Percentiles rank a stretch among this genome's conserved stretches.
These are phyloP conservation scores for Brachionus angularis DNA, from an alignment of 1,140 invertebrate genomes.

Conservation along the genomic window DNA sequence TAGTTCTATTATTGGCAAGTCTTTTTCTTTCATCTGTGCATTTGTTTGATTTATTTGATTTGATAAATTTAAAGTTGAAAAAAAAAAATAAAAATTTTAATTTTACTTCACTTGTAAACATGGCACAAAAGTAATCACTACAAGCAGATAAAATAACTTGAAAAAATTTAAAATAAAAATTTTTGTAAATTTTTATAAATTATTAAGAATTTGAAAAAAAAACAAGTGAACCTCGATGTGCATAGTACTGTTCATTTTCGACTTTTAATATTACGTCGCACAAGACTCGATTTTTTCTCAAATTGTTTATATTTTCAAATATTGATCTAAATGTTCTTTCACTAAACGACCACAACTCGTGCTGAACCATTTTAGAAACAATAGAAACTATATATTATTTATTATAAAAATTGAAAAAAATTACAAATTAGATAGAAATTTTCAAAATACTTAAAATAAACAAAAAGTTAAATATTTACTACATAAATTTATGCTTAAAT, in stretches of 20 bases:
- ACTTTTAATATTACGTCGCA: constrained; percentile 46
- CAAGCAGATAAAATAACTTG: constrained; percentile 46
- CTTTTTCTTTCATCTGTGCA: constrained; percentile 57
- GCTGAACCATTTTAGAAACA: constrained; percentile 35
- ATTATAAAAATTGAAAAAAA: too few relatives aligned
- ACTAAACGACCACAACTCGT: constrained; percentile 40
- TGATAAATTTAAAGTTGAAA: not conserved
- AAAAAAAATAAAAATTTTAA: not conserved
- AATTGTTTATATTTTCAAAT: constrained; percentile 52
- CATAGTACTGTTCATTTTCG: constrained; percentile 45
- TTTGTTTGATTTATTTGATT: not conserved
- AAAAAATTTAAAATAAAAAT: not conserved
- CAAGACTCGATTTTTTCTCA: constrained; percentile 50
- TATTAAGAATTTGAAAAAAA: not conserved
- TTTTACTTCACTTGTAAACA: constrained; percentile 47
- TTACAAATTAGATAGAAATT: too few relatives aligned
- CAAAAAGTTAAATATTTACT: too few relatives aligned
- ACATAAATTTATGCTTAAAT: too few relatives aligned
- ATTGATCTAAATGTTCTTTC: constrained; percentile 34
- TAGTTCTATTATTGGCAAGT: constrained; percentile 69
- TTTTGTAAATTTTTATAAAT: too few relatives aligned
- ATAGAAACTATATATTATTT: too few relatives aligned
- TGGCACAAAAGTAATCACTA: constrained; percentile 47
- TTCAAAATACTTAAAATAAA: too few relatives aligned
- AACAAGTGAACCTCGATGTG: constrained; percentile 43